phyloP scores from a whole-genome alignment of 2,797 vertebrate genomes.

The Garrulus glandarius region DNA sequence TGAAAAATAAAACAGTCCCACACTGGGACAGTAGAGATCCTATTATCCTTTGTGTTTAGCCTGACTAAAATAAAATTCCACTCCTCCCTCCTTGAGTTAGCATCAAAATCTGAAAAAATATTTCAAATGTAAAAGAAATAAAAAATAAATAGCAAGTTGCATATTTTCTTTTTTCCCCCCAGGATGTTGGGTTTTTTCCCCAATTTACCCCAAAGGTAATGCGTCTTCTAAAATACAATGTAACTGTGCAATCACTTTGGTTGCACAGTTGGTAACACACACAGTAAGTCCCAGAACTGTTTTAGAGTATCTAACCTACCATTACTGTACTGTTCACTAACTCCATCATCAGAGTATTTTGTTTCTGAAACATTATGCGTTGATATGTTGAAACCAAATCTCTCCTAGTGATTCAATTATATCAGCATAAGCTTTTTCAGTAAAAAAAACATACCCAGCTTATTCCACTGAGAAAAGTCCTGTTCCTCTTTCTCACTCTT shows the following conservation, averaged over 20 bases:
- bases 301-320: not conserved
- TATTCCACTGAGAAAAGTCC: not conserved
- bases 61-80: not conserved
- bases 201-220: not conserved
- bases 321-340: not conserved
- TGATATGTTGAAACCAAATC: not conserved
- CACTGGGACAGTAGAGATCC: not conserved
- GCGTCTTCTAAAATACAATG: not conserved
- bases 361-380: not conserved
- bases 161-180: accelerated
- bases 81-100: accelerated
- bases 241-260: not conserved
- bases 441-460: not conserved
- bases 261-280: not conserved
- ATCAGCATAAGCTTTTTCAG: not conserved
- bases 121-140: not conserved
- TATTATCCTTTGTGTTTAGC: not conserved
- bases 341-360: not conserved
- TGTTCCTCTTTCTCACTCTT: not conserved
- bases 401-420: not conserved
- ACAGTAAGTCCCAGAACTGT: not conserved
- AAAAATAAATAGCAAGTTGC: not conserved
- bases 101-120: not conserved
- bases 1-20: not conserved
- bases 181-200: not conserved